phyloP scores from a whole-genome alignment of 1,140 invertebrate species.

The Steinernema feltiae region DNA sequence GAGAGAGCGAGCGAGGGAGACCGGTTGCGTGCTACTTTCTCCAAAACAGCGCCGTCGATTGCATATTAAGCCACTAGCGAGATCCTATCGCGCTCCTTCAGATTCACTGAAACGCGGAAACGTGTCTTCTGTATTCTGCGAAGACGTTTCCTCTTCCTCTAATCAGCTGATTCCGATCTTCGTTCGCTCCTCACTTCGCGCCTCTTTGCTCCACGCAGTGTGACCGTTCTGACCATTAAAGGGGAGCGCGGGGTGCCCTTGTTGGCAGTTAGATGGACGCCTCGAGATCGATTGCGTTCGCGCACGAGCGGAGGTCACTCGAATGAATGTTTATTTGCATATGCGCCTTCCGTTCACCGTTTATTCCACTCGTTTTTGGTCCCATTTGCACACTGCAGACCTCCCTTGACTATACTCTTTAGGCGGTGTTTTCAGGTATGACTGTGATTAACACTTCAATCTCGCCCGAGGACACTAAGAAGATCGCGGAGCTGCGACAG shows the following conservation, averaged over 20 bases:
- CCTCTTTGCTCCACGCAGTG: not conserved
- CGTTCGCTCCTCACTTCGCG: not conserved
- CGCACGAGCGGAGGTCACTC: not conserved
- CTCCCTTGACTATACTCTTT: no score
- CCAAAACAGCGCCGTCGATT: no score
- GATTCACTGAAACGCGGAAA: not conserved
- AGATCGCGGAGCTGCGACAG: conserved; percentile 30
- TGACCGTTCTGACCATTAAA: not conserved
- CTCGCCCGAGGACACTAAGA: conserved; percentile 19
- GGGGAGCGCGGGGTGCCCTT: no score
- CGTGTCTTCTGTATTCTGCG: not conserved
- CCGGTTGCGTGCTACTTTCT: no score
- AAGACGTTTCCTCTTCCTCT: not conserved
- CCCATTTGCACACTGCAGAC: no score
- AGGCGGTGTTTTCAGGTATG: conserved; percentile 8
- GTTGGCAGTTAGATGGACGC: not conserved
- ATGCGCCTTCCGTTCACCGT: not conserved
- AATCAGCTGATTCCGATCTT: not conserved
- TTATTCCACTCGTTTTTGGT: not conserved
- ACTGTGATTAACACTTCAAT: conserved; percentile 23
- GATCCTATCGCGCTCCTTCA: not conserved
- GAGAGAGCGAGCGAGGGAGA: not conserved
- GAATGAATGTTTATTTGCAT: not conserved
- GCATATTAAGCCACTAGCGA: not conserved
- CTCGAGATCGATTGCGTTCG: not conserved